Base-by-base conservation (phyloP, 2,797 vertebrate genomes). In the Vireo griseus region DNA sequence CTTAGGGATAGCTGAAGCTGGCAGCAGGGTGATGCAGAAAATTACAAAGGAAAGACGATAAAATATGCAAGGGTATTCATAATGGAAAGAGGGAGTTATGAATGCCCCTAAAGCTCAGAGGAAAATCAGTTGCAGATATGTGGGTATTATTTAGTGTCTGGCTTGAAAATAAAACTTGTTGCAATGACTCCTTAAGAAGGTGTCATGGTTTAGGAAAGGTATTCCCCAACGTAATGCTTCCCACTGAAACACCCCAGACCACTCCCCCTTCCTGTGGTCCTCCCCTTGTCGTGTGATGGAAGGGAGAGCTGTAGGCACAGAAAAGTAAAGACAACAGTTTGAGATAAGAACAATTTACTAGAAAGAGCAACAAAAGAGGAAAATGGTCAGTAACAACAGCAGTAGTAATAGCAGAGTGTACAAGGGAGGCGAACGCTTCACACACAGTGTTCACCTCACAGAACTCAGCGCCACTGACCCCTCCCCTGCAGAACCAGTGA, bases 181-280 rank as follows among this genome's bases (percentile, higher is more conserved):
- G 54, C 17, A 69, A 65, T 35, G 40, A 68, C 35, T 54, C 68
- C 4, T 1, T 45, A 65, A 71, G 18, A 18, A 55, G 9, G 42
- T 33, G 29, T 13, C 9, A 24, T 33, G 19, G 33, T 54, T 77
- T 62, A 54, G 48, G 29, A 54, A 47, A 16, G 6, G 16, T 40
- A 33, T 26, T 47, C 35, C 55, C 29, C 20, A 33, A 5, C 33
- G 61, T 25, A 61, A 13, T 8, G 7, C 25, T 77, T 54, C 33
- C 20, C 16, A 21, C 24, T 47, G 47, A 8, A 76, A 40, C 9
- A 39, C 17, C 19, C 29, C 29, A 20, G 24, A 50, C 31, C 31
- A 25, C 0, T 0, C 16, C 11, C 21, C 9, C 48, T 55, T 48
- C 35, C 31, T 1, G 0, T 10, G 6, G 13, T 19, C 16, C 55